Evolutionary conservation across 2,113 vertebrate species (phyloP), one percentile per base, ranked within the genome.

Genomic region (Steatornis caripensis): DNA sequence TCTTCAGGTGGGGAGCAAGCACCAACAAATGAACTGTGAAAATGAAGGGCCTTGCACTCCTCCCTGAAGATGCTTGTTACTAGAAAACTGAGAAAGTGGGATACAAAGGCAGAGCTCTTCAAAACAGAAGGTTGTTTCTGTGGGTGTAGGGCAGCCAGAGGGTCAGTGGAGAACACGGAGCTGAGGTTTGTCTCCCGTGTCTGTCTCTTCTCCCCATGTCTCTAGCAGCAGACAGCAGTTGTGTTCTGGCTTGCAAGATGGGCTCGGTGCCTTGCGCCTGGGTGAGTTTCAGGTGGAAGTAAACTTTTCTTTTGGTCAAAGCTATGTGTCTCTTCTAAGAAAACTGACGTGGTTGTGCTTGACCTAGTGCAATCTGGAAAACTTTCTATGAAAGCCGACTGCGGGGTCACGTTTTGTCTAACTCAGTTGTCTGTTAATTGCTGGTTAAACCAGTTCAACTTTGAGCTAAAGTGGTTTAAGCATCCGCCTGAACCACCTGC

Each of bases 391-490:
- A 55, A 84, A 86, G 65, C 85, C 0, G 0, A 5, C 55, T 26
- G 16, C 21, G n/a, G 65, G 90, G 80, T 95, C 89, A 89, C 89
- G 87, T 70, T 78, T 77, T 90, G 62, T 76, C 76, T 57, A 21
- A 55, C 61, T 70, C 46, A 24, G 21, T 60, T 80, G 51, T 83
- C 68, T 3, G 4, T 71, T 87, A 45, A 12, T 71, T 87, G 57
- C 72, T 84, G 65, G 53, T 69, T 84, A 74, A 92, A 37, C 41
- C 69, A 15, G 66, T 87, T 89, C 48, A 80, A 27, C 82, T 60
- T 71, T 1, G 45, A 68, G 72, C 30, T 87, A 48, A 79, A 61
- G 58, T 64, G 87, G 49, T 76, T 72, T 76, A 76, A 94, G 53
- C 15, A 6, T 66, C 76, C 64, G 27, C 51, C 34, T 22, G 71